Evolutionary conservation across 2,888 invertebrate genomes (phyloP).

Genomic region (Microdon myrmicae): DNA sequence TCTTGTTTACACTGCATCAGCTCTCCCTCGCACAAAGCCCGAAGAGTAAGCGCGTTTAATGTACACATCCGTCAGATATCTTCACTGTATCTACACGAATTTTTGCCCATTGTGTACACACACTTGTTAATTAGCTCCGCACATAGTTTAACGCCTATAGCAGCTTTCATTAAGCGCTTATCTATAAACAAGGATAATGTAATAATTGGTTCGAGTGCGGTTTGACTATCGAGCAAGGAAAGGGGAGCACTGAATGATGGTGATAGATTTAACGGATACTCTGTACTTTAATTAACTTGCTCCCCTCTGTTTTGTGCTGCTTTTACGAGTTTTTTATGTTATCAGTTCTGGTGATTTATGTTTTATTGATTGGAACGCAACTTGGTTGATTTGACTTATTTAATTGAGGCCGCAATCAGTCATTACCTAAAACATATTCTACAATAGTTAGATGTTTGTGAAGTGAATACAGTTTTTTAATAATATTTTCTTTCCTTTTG

Average conservation of each 20-base stretch:
- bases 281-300: slow-evolving; percentile 47
- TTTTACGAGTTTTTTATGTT: slow-evolving; percentile 50
- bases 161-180: slow-evolving; percentile 53
- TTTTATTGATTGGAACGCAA: slow-evolving; percentile 49
- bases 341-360: slow-evolving; percentile 52
- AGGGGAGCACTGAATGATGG: slow-evolving; percentile 11
- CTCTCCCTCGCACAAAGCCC: slow-evolving; percentile 49
- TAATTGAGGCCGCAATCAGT: too few relatives aligned
- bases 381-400: slow-evolving; percentile 34
- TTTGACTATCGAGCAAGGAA: too few relatives aligned
- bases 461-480: too few relatives aligned
- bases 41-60: slow-evolving; percentile 50
- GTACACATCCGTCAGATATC: slow-evolving; percentile 51
- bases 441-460: too few relatives aligned
- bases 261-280: background rate
- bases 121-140: slow-evolving; percentile 52
- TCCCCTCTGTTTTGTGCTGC: slow-evolving; percentile 36
- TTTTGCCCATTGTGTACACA: slow-evolving; percentile 51
- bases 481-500: too few relatives aligned
- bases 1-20: slow-evolving; percentile 52
- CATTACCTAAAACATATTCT: too few relatives aligned
- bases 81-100: slow-evolving; percentile 50
- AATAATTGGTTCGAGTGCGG: slow-evolving; percentile 48
- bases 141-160: slow-evolving; percentile 53
- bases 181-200: slow-evolving; percentile 53